phyloP scores from a whole-genome alignment of 1,140 invertebrate genomes.

The Lordiphosa clarofinis region DNA sequence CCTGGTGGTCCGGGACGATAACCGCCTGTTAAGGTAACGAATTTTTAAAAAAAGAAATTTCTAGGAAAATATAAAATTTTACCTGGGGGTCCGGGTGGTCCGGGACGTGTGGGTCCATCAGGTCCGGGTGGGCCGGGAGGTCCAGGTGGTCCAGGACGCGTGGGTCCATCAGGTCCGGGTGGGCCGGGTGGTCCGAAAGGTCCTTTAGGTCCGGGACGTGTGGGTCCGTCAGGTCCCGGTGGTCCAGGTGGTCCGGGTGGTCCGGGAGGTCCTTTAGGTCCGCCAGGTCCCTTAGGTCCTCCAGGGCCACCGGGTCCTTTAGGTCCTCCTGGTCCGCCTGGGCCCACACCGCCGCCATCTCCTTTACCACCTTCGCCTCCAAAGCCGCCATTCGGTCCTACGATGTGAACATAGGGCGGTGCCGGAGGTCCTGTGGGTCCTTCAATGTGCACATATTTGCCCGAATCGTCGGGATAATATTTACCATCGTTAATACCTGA shows the following conservation, averaged over 20 bases:
- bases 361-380: conserved; percentile 63
- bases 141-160: conserved; percentile 57
- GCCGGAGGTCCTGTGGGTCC: conserved; percentile 80
- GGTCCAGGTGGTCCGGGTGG: conserved; percentile 72
- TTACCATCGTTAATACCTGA: conserved; percentile 77
- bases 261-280: conserved; percentile 69
- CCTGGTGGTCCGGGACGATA: conserved; percentile 51
- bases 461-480: conserved; percentile 81
- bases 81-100: conserved; percentile 51
- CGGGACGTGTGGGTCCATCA: conserved; percentile 41
- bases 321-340: conserved; percentile 66
- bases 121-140: conserved; percentile 55
- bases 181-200: conserved; percentile 39
- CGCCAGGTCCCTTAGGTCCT: conserved; percentile 61
- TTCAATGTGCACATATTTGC: conserved; percentile 81
- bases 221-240: conserved; percentile 60
- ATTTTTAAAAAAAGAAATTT: background rate
- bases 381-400: conserved; percentile 76
- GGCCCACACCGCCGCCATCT: conserved; percentile 63
- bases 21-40: conserved; percentile 5
- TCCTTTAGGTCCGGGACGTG: conserved; percentile 53
- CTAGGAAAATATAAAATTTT: background rate
- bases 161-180: conserved; percentile 47
- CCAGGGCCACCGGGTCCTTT: conserved; percentile 63
- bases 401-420: conserved; percentile 80